phyloP scores from a whole-genome alignment of 1,140 invertebrate genomes.

The Ostrea edulis region DNA sequence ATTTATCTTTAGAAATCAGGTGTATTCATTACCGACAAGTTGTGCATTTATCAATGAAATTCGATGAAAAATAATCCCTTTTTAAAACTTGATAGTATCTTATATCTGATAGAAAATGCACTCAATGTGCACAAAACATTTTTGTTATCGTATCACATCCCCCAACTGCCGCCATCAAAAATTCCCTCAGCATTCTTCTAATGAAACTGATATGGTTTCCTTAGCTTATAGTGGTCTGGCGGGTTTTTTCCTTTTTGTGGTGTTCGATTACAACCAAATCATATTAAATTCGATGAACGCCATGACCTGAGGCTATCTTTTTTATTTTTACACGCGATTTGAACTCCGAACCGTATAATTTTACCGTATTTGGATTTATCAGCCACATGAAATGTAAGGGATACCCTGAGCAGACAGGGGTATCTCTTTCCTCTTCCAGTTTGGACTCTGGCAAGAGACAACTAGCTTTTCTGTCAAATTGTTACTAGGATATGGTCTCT shows the following conservation, averaged over 20 bases:
- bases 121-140: conserved; percentile 30
- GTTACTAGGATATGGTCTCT: background rate
- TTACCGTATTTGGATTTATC: conserved; percentile 29
- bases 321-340: conserved; percentile 35
- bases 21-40: background rate
- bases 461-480: background rate
- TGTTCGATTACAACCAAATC: conserved; percentile 32
- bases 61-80: conserved; percentile 17
- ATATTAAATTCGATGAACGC: conserved; percentile 35
- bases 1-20: conserved; percentile 6
- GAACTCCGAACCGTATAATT: conserved; percentile 25
- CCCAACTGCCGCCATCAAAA: conserved; percentile 10
- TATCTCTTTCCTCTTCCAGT: background rate
- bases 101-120: conserved; percentile 25
- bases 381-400: conserved; percentile 9
- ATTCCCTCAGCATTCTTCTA: conserved; percentile 5
- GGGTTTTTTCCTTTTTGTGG: conserved; percentile 11
- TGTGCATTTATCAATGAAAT: conserved; percentile 33
- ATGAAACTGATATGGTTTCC: conserved; percentile 24
- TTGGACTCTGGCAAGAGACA: background rate
- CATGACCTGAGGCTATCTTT: conserved; percentile 18
- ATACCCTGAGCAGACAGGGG: background rate
- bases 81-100: conserved; percentile 35
- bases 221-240: background rate
- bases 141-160: conserved; percentile 27